These are phyloP conservation scores for Saguinus midas DNA, from an alignment of 2,113 vertebrate species.

Conservation along the genomic window DNA sequence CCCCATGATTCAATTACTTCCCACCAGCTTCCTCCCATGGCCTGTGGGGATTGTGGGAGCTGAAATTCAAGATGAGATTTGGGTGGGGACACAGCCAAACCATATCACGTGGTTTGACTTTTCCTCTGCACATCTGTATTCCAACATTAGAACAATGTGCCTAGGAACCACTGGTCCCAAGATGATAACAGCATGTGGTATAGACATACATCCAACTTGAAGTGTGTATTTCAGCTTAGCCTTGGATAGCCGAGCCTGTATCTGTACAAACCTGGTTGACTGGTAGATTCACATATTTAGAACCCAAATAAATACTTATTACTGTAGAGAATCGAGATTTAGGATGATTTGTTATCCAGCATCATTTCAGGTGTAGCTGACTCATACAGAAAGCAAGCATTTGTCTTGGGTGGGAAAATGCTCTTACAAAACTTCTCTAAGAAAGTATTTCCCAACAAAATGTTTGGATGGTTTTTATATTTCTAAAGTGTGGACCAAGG, in stretches of 20 bases:
- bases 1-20: too few species aligned
- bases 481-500: not conserved
- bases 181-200: accelerated
- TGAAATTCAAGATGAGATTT: too few species aligned
- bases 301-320: not conserved
- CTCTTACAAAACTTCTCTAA: too few species aligned
- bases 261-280: accelerated
- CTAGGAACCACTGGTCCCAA: not conserved
- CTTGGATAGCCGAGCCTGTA: accelerated
- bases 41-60: too few species aligned
- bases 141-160: accelerated
- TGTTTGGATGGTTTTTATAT: not conserved
- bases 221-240: not conserved
- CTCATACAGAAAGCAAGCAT: too few species aligned
- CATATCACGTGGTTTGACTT: not conserved
- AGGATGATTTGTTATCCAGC: not conserved
- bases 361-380: too few species aligned
- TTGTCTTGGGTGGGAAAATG: accelerated
- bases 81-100: too few species aligned
- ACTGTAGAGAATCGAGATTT: not conserved
- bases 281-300: not conserved
- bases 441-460: too few species aligned
- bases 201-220: not conserved
- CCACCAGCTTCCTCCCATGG: too few species aligned
- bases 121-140: not conserved